Base-by-base conservation (phyloP, 2,888 invertebrate species). In the Epinotia demarniana region DNA sequence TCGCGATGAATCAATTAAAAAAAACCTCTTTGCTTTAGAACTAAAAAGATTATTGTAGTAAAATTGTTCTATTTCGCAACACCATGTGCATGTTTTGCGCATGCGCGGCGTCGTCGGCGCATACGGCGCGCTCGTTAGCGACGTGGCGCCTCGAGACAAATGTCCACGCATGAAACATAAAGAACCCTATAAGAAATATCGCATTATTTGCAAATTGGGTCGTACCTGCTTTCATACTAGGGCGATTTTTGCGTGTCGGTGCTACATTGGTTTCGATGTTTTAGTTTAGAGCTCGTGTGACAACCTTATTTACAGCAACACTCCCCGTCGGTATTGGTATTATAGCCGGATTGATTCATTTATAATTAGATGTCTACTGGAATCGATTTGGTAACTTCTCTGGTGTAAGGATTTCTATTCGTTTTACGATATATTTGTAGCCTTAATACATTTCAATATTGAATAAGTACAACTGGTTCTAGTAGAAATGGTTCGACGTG, bases 81-180 rank as follows among this genome's bases (percentile, higher is more conserved):
- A 66, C 75, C 75, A 62, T 75, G 72, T 64, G 57, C 27, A 72
- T 12, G 19, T 8, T n/a, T 43, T 12, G 58, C 19, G 69, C 46
- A 60, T 69, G 67, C 46, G 46, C 70, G 68, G 55, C 27, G 46
- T 72, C 57, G 72, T 16, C 60, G 64, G 70, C 74, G 68, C 69
- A 60, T 58, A 69, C 67, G 69, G 63, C n/a, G 77, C 78, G 81
- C 85, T 87, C 81, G 85, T 85, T 86, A 86, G 82, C 81, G 81
- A 78, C 81, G 82, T 77, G 84, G 83, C 87, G 87, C 86, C 84
- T 79, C 82, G 82, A 85, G 87, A 87, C 87, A 86, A 87, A 88
- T 88, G 68, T 58, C 58, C 68, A n/a, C 58, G 19, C 18, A 43
- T 11, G 43, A 58, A 58, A 46, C n/a, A 27, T 46, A 69, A 69